These are phyloP conservation scores for Omphaloscelis lunosa DNA, from an alignment of 2,888 invertebrate genomes.

Conservation along the genomic window DNA sequence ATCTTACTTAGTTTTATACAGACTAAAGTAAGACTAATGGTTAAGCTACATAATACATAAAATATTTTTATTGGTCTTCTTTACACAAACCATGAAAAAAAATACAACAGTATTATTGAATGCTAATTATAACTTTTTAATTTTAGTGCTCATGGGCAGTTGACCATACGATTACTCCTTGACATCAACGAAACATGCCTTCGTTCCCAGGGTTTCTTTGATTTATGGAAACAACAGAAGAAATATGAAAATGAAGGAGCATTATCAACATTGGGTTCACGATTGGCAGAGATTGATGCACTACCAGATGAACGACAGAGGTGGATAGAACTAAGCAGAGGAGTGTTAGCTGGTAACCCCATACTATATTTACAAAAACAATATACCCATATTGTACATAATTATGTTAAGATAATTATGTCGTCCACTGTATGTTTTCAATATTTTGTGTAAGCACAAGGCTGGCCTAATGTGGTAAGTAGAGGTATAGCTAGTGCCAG, in stretches of 20 bases:
- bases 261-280: conserved; percentile 92
- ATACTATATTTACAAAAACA: conserved; percentile 12
- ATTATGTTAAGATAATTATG: neutral
- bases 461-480: conserved; percentile 10
- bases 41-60: neutral
- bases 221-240: conserved; percentile 96
- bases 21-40: neutral
- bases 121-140: conserved; percentile 39
- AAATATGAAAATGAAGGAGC: conserved; percentile 96
- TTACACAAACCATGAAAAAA: neutral
- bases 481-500: conserved; percentile 35
- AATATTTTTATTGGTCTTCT: neutral
- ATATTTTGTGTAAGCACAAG: conserved; percentile 6
- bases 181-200: conserved; percentile 98
- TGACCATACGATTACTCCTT: conserved; percentile 97
- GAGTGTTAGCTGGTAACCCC: conserved; percentile 91
- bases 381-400: neutral
- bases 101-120: neutral
- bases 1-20: neutral
- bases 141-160: conserved; percentile 93
- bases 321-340: conserved; percentile 92
- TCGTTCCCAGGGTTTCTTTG: conserved; percentile 97
- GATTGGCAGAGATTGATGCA: conserved; percentile 93
- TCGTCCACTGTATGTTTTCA: neutral
- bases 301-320: conserved; percentile 90